phyloP scores from a whole-genome alignment of 2,888 invertebrate genomes.

The Lasioglossum malachurum region DNA sequence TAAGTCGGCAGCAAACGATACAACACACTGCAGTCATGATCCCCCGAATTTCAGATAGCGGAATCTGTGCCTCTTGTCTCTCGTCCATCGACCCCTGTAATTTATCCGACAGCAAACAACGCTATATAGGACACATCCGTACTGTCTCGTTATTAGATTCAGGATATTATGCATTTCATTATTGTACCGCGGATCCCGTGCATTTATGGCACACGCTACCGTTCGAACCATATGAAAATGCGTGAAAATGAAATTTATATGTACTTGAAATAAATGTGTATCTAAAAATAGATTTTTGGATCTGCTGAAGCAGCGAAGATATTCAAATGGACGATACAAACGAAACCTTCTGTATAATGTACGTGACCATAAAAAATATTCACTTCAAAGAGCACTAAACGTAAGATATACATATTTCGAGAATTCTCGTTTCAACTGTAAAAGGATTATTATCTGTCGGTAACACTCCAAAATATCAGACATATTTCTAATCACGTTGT shows the following conservation, averaged over 20 bases:
- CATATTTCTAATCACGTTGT: constrained; percentile 17
- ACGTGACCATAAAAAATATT: too few relatives aligned
- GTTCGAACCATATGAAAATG: not conserved
- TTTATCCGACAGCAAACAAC: not conserved
- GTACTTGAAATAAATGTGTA: too few relatives aligned
- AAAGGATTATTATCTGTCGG: not conserved
- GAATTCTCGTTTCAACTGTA: not conserved
- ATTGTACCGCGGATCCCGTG: not conserved
- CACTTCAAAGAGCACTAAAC: not conserved
- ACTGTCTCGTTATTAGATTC: not conserved
- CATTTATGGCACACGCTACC: not conserved
- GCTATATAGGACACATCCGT: not conserved
- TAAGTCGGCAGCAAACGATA: constrained; percentile 36
- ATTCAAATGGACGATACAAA: not conserved
- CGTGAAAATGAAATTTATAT: not conserved
- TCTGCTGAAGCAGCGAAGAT: not conserved
- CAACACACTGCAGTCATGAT: constrained; percentile 8
- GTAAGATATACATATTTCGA: too few relatives aligned
- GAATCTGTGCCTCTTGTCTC: constrained; percentile 20
- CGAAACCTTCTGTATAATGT: too few relatives aligned
- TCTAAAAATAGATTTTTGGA: too few relatives aligned
- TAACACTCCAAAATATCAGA: not conserved
- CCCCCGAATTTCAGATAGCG: constrained; percentile 29
- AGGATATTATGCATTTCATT: constrained; percentile 5
- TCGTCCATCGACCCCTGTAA: constrained; percentile 15